Evolutionary conservation across 1,140 invertebrate species (phyloP).

Genomic region (Acromyrmex heyeri): DNA sequence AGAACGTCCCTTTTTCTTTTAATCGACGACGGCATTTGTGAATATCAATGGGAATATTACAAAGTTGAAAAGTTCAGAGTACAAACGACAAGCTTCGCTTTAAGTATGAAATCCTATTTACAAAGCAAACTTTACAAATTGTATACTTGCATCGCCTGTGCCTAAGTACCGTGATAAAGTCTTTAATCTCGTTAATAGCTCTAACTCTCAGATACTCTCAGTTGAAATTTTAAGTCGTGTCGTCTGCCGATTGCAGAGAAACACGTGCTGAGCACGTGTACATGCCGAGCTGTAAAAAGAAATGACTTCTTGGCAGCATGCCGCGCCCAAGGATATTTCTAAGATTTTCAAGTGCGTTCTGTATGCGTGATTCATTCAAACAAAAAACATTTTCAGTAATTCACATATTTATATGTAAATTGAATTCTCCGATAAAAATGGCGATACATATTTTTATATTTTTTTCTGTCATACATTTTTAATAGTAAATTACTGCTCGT

Average conservation of each 20-base stretch:
- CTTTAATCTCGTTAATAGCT: constrained; percentile 58
- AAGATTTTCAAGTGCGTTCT: constrained; percentile 30
- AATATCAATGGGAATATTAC: constrained; percentile 8
- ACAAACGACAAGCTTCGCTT: constrained; percentile 1
- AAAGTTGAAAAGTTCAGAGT: neutral
- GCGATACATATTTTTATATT: neutral
- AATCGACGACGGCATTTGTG: neutral
- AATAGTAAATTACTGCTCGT: neutral
- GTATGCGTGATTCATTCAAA: neutral
- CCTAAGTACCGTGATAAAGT: constrained; percentile 2
- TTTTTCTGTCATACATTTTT: neutral
- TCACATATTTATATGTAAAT: neutral
- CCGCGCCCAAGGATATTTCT: constrained; percentile 9
- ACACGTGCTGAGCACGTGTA: constrained; percentile 70
- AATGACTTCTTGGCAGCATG: constrained; percentile 47
- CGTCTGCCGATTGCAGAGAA: constrained; percentile 31
- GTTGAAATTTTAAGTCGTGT: constrained; percentile 54
- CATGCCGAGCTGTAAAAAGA: constrained; percentile 45
- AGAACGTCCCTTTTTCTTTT: neutral
- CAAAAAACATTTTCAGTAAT: neutral
- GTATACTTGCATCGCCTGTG: neutral
- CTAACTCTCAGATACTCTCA: constrained; percentile 33
- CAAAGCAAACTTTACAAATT: neutral
- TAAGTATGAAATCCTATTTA: constrained; percentile 11
- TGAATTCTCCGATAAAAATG: neutral